Evolutionary conservation across 2,888 invertebrate genomes (phyloP), one percentile per base, ranked within the genome.

Genomic region (Fragum whitleyi): DNA sequence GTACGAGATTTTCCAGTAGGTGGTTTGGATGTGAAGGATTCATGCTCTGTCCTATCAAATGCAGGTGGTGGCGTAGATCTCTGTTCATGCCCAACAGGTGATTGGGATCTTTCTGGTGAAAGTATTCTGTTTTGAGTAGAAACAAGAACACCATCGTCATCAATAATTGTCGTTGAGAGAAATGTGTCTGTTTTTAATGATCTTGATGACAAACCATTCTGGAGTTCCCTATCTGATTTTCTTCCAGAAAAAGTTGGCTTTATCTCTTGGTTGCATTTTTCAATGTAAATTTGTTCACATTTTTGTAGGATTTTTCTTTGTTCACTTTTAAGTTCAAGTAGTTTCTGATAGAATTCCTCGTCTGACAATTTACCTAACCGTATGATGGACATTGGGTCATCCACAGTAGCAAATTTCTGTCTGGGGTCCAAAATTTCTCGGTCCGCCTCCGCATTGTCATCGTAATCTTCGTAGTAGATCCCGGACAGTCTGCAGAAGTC

Each of bases 341-440:
- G 85, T 79, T 89, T 91, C 21, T 88, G 83, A 83, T 93, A 93
- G 82, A 93, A 93, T 74, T 92, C 91, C 23, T 91, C 92, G 75
- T 92, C 92, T 7, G 89, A 86, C 32, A 92, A 74, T 47, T 88
- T 86, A 61, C 86, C 81, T 23, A 92, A 81, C 42, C 92, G 87
- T 9, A 86, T 62, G 16, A 78, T 59, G 1, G 74, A 59, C 36
- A 69, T 73, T n/a, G 71, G 69, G 29, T 79, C 74, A 29, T 72
- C 68, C 16, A 74, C 73, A 23, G 72, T 65, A 74, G 73, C 71
- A 55, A 71, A 78, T 26, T 57, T 81, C 47, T 79, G 83, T 57
- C 79, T 79, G 61, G 79, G 74, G 53, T 79, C 80, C 72, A 81
- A 79, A 57, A 77, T 71, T 71, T 79, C 74, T 75, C 76, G 47